These are phyloP conservation scores for Iphiclides podalirius DNA, from an alignment of 2,888 invertebrate species.

Conservation along the genomic window DNA sequence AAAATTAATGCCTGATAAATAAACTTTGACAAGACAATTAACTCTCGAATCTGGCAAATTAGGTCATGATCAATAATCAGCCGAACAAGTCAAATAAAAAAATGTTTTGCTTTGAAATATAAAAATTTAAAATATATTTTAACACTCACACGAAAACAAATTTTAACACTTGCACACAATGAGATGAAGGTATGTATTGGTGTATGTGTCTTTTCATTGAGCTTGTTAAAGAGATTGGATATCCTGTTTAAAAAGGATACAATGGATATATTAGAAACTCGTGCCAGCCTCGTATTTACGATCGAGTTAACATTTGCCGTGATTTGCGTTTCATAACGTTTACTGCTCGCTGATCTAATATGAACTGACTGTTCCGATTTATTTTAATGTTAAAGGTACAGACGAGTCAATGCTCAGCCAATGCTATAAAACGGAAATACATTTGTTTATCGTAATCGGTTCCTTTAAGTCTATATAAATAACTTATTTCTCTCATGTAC, in stretches of 20 bases:
- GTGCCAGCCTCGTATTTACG: conserved; percentile 4
- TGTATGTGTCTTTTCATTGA: no score
- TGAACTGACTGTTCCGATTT: neutral
- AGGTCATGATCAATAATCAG: no score
- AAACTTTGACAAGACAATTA: no score
- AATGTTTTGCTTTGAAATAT: no score
- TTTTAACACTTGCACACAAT: no score
- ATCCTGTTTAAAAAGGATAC: neutral
- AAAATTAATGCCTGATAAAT: no score
- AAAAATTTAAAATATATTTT: no score
- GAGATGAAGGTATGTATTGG: no score
- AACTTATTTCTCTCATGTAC: no score
- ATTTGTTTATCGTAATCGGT: conserved; percentile 4
- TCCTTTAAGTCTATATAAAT: neutral
- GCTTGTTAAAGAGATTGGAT: neutral
- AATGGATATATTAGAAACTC: neutral
- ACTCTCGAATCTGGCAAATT: no score
- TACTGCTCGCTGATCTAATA: conserved; percentile 2
- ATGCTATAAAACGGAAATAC: conserved; percentile 11
- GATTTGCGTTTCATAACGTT: conserved; percentile 9
- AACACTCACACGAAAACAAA: no score
- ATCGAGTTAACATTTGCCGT: conserved; percentile 1
- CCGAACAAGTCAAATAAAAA: no score
- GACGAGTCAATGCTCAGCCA: conserved; percentile 6
- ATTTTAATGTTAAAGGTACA: conserved; percentile 8